Evolutionary conservation across 1,140 invertebrate species (phyloP).

Genomic region (Polypedilum vanderplanki): DNA sequence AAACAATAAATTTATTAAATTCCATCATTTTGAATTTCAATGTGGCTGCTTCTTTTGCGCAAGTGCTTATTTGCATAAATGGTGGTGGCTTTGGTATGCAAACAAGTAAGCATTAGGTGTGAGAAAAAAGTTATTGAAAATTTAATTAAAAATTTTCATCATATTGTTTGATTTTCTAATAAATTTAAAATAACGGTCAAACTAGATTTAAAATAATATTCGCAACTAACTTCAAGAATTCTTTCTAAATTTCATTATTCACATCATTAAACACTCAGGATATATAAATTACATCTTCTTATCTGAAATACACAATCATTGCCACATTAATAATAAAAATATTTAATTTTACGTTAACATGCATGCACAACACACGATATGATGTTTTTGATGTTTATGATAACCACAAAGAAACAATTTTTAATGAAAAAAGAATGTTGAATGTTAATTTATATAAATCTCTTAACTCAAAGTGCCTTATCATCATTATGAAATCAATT

Average conservation of each 20-base stretch:
- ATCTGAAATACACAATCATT: not conserved
- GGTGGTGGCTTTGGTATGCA: not conserved
- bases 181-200: too few species aligned
- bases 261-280: too few species aligned
- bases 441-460: conserved; percentile 15
- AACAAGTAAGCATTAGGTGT: too few species aligned
- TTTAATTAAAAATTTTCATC: too few species aligned
- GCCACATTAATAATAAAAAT: not conserved
- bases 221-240: too few species aligned
- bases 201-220: too few species aligned
- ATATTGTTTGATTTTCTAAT: too few species aligned
- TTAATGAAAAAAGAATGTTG: conserved; percentile 11
- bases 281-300: too few species aligned
- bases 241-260: too few species aligned
- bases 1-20: conserved; percentile 22
- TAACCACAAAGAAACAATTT: not conserved
- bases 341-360: not conserved
- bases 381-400: not conserved
- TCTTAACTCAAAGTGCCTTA: not conserved
- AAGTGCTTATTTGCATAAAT: conserved; percentile 13
- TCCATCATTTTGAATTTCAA: conserved; percentile 26
- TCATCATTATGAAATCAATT: conserved; percentile 14
- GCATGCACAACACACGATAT: not conserved
- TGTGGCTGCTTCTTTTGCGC: not conserved
- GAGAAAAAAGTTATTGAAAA: too few species aligned